Evolutionary conservation across 2,113 vertebrate genomes (phyloP).

Genomic region (Morphnarchus princeps): DNA sequence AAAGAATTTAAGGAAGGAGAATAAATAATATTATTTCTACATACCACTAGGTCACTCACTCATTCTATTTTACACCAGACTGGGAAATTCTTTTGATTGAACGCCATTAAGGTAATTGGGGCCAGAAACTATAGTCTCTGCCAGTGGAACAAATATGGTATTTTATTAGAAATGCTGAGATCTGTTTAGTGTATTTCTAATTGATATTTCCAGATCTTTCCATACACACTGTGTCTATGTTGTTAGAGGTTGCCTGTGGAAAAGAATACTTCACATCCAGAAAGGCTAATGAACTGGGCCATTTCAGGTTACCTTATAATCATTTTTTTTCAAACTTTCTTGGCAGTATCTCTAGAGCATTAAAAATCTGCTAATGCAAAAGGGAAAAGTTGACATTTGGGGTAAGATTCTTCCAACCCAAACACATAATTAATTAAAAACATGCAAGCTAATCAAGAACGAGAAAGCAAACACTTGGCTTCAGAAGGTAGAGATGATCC

Average conservation of each 20-base stretch:
- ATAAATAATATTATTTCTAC: not conserved
- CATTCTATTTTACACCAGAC: not conserved
- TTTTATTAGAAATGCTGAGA: constrained; percentile 41
- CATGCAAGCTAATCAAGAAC: not conserved
- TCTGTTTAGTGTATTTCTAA: constrained; percentile 34
- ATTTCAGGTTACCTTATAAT: constrained; percentile 51
- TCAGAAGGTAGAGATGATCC: not conserved
- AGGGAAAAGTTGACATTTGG: constrained; percentile 32
- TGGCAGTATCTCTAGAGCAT: not conserved
- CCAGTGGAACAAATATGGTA: constrained; percentile 34
- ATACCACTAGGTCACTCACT: not conserved
- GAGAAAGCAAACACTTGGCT: not conserved
- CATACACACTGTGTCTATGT: not conserved
- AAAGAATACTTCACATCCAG: constrained; percentile 50
- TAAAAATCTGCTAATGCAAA: constrained; percentile 34
- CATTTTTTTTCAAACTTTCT: constrained; percentile 55
- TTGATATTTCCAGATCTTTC: constrained; percentile 61
- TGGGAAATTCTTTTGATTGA: constrained; percentile 7
- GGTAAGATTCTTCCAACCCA: not conserved
- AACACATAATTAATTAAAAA: constrained; percentile 32
- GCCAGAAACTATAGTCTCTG: not conserved
- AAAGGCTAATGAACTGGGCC: constrained; percentile 9
- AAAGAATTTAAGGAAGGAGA: not conserved
- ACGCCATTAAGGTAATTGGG: not conserved
- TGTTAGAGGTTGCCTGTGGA: constrained; percentile 37